Conservation (phyloP, 2,113 vertebrate genomes). For the Rhinoptilus africanus region DNA sequence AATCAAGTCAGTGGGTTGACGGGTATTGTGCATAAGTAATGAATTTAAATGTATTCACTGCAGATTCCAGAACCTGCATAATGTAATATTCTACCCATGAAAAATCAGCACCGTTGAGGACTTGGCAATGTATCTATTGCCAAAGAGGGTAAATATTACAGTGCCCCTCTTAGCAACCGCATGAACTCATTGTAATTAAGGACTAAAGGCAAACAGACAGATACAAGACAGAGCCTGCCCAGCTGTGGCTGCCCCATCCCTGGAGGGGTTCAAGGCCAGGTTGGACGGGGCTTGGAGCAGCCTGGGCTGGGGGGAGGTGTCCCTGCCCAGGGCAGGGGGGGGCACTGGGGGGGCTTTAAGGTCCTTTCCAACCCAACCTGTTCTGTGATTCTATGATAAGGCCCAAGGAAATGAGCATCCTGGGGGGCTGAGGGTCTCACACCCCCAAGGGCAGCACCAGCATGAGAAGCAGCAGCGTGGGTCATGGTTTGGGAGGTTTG, state of each 20-base stretch:
- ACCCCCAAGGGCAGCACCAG: neutral
- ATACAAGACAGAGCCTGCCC: no score
- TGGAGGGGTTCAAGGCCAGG: no score
- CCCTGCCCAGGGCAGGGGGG: no score
- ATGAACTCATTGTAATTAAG: slow-evolving; percentile 37
- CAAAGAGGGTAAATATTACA: slow-evolving; percentile 32
- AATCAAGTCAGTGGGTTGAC: neutral
- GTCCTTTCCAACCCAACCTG: no score
- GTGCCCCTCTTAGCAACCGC: neutral
- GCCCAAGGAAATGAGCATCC: neutral
- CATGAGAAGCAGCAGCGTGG: neutral
- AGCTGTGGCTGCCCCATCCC: no score
- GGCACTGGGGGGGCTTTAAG: no score
- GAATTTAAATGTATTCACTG: slow-evolving; percentile 24
- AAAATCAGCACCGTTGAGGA: slow-evolving; percentile 37
- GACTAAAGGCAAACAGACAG: neutral
- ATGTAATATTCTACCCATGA: neutral
- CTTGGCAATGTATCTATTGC: slow-evolving; percentile 10
- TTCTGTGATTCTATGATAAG: no score
- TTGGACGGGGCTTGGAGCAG: no score
- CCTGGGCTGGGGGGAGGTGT: no score
- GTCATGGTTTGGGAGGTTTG: neutral
- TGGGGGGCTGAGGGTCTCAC: neutral
- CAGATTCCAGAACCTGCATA: neutral
- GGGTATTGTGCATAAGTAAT: slow-evolving; percentile 5